These are phyloP conservation scores for Deilephila elpenor DNA, from an alignment of 2,888 invertebrate genomes.

Conservation along the genomic window DNA sequence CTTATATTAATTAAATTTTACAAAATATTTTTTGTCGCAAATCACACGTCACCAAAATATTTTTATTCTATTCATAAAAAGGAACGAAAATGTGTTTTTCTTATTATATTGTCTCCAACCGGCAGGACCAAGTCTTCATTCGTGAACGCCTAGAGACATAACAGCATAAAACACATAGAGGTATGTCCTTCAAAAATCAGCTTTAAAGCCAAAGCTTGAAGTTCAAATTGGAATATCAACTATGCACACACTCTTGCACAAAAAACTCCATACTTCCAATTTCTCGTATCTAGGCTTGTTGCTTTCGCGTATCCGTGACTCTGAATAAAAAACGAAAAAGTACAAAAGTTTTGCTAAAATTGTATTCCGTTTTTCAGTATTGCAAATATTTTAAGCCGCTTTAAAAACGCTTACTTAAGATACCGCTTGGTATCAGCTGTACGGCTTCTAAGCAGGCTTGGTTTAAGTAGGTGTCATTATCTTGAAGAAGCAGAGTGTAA, in stretches of 20 bases:
- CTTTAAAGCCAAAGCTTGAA: conserved; percentile 54
- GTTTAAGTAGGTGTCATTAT: no score
- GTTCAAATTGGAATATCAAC: conserved; percentile 39
- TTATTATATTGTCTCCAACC: conserved; percentile 55
- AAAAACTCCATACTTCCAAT: conserved; percentile 8
- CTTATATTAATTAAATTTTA: no score
- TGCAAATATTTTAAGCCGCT: conserved; percentile 10
- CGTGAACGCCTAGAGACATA: conserved; percentile 81
- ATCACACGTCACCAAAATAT: no score
- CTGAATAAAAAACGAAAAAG: background rate
- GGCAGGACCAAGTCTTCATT: conserved; percentile 84
- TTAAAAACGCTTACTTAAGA: conserved; percentile 6
- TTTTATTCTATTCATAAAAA: background rate
- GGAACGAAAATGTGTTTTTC: background rate
- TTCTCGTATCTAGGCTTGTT: background rate
- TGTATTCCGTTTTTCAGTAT: background rate
- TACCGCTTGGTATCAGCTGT: background rate
- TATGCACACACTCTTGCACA: conserved; percentile 41
- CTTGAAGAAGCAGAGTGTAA: no score
- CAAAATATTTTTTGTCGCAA: no score
- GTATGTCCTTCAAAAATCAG: conserved; percentile 66
- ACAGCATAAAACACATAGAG: conserved; percentile 64
- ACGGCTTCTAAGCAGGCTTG: conserved; percentile 10
- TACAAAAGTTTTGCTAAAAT: background rate
- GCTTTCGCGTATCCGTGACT: background rate